phyloP scores from a whole-genome alignment of 2,113 vertebrate species.

The Barbus barbus region DNA sequence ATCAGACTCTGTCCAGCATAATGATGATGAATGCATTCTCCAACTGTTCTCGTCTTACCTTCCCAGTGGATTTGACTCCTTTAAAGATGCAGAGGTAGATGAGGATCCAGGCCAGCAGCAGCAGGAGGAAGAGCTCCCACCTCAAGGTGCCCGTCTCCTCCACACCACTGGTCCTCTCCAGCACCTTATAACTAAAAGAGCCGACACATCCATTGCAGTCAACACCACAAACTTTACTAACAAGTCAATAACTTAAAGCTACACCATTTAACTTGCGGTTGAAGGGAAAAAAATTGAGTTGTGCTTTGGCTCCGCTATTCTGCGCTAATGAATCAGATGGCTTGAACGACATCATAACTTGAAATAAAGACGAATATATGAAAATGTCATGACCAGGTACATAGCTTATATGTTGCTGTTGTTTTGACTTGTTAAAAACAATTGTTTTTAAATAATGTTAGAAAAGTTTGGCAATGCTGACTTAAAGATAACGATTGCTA shows the following conservation, averaged over 20 bases:
- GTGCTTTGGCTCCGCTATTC: neutral
- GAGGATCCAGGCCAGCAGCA: slow-evolving; percentile 76
- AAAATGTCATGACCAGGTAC: no score
- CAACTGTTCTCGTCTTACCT: slow-evolving; percentile 59
- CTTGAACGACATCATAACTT: no score
- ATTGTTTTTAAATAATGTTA: no score
- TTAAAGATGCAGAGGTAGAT: slow-evolving; percentile 79
- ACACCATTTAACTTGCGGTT: neutral
- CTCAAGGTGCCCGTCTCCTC: slow-evolving; percentile 67
- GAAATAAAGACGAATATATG: no score
- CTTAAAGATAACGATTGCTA: no score
- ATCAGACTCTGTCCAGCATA: neutral
- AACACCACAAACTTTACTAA: neutral
- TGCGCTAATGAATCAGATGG: neutral
- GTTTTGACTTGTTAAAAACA: no score
- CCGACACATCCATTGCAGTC: neutral
- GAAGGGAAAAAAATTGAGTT: no score
- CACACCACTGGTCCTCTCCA: slow-evolving; percentile 69
- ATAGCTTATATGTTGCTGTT: no score
- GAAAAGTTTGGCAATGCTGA: no score
- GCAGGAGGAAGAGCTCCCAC: slow-evolving; percentile 75
- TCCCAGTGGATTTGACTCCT: slow-evolving; percentile 78
- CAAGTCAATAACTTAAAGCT: neutral
- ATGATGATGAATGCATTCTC: neutral
- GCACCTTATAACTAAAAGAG: slow-evolving; percentile 68